phyloP scores from a whole-genome alignment of 2,888 invertebrate species.

The Clitarchus hookeri region DNA sequence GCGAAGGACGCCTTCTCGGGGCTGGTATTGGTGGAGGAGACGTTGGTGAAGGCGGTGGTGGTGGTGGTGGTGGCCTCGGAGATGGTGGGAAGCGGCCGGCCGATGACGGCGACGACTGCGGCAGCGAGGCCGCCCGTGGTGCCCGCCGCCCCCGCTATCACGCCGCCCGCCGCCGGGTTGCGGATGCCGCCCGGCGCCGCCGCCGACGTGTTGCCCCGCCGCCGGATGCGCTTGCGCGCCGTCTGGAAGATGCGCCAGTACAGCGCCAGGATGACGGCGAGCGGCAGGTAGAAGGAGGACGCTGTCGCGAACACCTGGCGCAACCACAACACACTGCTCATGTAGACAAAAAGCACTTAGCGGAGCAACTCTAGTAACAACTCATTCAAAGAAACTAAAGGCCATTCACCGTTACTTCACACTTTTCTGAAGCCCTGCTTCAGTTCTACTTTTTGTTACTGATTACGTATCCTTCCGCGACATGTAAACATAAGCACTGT shows the following conservation, averaged over 20 bases:
- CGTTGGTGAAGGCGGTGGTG: conserved; percentile 64
- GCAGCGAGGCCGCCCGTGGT: conserved; percentile 74
- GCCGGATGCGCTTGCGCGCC: conserved; percentile 81
- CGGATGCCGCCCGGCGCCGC: conserved; percentile 48
- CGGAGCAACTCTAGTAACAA: too few species aligned
- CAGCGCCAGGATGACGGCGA: conserved; percentile 82
- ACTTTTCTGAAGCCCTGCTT: too few species aligned
- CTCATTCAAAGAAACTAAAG: too few species aligned
- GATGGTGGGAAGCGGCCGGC: conserved; percentile 73
- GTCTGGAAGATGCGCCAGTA: conserved; percentile 92
- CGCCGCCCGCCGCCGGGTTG: conserved; percentile 46
- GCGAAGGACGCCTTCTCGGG: conserved; percentile 75
- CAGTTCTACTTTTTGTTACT: too few species aligned
- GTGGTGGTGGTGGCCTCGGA: conserved; percentile 66
- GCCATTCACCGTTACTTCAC: too few species aligned
- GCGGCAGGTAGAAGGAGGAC: conserved; percentile 89
- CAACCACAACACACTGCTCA: neutral
- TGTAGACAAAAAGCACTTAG: too few species aligned
- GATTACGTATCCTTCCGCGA: too few species aligned
- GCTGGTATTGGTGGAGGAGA: conserved; percentile 67
- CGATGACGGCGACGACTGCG: conserved; percentile 72
- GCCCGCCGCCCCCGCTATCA: conserved; percentile 51
- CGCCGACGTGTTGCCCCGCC: conserved; percentile 63
- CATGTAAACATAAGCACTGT: too few species aligned
- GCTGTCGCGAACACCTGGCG: conserved; percentile 78